Conservation (phyloP, 2,797 vertebrate genomes). For the Lutjanus campechanus region DNA sequence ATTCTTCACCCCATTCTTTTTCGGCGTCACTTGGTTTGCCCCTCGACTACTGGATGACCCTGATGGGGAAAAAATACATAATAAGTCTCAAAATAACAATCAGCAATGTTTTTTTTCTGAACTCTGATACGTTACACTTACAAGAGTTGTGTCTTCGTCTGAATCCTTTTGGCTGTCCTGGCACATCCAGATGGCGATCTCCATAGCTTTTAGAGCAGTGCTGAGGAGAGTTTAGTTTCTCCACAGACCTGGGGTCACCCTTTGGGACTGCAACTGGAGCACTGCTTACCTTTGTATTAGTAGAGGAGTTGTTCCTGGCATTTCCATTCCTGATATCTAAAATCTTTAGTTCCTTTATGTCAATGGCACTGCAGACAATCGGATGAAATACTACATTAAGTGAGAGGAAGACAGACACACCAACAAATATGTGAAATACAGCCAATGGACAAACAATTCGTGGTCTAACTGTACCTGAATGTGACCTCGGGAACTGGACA, state of each 20-base stretch:
- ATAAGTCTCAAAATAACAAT: not conserved
- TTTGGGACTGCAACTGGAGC: conserved; percentile 90
- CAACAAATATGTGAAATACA: not conserved
- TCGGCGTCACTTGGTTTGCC: conserved; percentile 93
- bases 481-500: conserved; percentile 98
- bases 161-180: conserved; percentile 92
- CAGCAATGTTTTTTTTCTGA: too few species aligned
- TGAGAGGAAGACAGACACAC: not conserved
- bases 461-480: conserved; percentile 89
- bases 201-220: conserved; percentile 95
- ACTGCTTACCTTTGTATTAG: conserved; percentile 78
- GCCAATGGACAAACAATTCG: rapidly evolving
- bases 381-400: not conserved
- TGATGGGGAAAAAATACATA: conserved; percentile 59
- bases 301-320: conserved; percentile 46
- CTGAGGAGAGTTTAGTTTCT: conserved; percentile 83
- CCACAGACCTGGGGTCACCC: conserved; percentile 81
- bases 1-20: conserved; percentile 95
- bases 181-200: conserved; percentile 90
- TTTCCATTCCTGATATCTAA: conserved; percentile 89
- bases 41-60: conserved; percentile 97
- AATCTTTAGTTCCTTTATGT: conserved; percentile 97
- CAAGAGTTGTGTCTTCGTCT: conserved; percentile 96
- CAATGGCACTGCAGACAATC: conserved; percentile 89
- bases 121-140: conserved; percentile 79